phyloP scores from a whole-genome alignment of 2,888 invertebrate genomes.

The Phengaris arion region DNA sequence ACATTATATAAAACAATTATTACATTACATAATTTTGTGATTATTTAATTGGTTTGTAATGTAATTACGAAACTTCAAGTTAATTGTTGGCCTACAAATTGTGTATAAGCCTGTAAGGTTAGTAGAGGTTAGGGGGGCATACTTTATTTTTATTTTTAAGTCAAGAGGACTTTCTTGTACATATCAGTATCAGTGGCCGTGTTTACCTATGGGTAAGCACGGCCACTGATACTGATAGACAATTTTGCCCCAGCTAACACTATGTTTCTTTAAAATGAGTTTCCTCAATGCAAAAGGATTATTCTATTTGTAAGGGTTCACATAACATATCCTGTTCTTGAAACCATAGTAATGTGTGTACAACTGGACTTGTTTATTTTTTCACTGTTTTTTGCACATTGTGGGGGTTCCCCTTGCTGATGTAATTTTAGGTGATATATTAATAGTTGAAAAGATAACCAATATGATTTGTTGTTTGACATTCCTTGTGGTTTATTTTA shows the following conservation, averaged over 20 bases:
- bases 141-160: not conserved
- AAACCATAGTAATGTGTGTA: conserved; percentile 18
- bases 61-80: not conserved
- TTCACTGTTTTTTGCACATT: not conserved
- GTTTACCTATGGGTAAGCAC: too few relatives aligned
- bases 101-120: not conserved
- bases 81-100: not conserved
- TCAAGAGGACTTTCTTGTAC: too few relatives aligned
- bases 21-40: not conserved
- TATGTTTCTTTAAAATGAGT: too few relatives aligned
- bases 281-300: not conserved
- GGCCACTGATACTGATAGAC: too few relatives aligned
- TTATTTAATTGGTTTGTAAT: not conserved
- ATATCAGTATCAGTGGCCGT: too few relatives aligned
- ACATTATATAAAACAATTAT: too few relatives aligned
- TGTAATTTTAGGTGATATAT: not conserved
- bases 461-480: too few relatives aligned
- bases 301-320: conserved; percentile 2
- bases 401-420: not conserved
- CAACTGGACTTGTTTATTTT: not conserved
- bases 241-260: not conserved
- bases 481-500: too few relatives aligned
- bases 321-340: conserved; percentile 3
- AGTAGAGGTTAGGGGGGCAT: not conserved
- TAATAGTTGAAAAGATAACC: too few relatives aligned